Conservation (phyloP, 2,113 vertebrate genomes). For the Pao palembangensis region DNA sequence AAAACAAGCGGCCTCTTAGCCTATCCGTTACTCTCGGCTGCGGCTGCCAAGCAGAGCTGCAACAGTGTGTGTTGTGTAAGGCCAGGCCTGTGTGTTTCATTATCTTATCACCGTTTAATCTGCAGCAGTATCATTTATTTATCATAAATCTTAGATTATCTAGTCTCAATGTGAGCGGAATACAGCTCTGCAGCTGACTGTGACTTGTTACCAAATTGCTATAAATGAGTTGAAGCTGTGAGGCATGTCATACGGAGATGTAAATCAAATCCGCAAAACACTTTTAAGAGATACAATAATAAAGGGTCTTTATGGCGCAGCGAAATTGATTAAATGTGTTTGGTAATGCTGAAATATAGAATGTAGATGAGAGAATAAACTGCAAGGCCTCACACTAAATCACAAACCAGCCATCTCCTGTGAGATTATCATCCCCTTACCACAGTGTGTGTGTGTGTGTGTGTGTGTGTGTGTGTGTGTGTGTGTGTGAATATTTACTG, state of each 20-base stretch:
- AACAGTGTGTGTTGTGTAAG: slow-evolving; percentile 61
- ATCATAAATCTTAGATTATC: slow-evolving; percentile 70
- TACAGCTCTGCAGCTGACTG: slow-evolving; percentile 43
- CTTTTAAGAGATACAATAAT: slow-evolving; percentile 46
- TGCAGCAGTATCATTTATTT: slow-evolving; percentile 55
- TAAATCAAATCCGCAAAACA: slow-evolving; percentile 61
- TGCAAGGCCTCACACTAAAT: slow-evolving; percentile 47
- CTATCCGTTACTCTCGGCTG: slow-evolving; percentile 52
- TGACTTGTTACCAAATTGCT: slow-evolving; percentile 53
- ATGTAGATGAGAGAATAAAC: slow-evolving; percentile 35
- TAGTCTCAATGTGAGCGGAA: slow-evolving; percentile 52
- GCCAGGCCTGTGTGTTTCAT: slow-evolving; percentile 62
- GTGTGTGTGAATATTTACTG: slow-evolving; percentile 57
- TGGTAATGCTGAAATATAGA: slow-evolving; percentile 43
- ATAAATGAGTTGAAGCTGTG: slow-evolving; percentile 47
- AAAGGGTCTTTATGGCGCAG: slow-evolving; percentile 27
- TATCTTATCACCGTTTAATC: slow-evolving; percentile 71
- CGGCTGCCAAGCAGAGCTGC: slow-evolving; percentile 59
- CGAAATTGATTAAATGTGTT: slow-evolving; percentile 53
- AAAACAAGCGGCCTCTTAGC: slow-evolving; percentile 68
- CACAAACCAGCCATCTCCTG: slow-evolving; percentile 56
- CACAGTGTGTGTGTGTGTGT: slow-evolving; percentile 25
- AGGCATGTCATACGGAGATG: slow-evolving; percentile 45
- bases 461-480: no score
- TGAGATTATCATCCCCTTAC: slow-evolving; percentile 61